A percentile compares a stretch with the other conserved stretches of the same genome.
These are phyloP conservation scores for Venturia canescens DNA, from an alignment of 1,140 invertebrate genomes.

Conservation along the genomic window DNA sequence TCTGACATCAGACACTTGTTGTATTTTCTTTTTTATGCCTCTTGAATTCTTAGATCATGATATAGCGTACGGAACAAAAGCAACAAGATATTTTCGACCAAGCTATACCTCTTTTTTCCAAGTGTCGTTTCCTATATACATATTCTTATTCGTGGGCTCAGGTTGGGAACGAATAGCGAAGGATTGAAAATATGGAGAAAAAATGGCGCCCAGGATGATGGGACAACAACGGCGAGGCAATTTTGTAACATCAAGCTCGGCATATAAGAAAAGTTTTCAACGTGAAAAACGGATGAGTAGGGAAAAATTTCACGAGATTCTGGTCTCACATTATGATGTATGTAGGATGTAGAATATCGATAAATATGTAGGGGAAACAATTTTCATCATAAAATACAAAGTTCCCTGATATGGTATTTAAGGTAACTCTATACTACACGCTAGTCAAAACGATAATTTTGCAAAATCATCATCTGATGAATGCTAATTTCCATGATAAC, in stretches of 20 bases:
- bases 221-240: slow-evolving; percentile 24
- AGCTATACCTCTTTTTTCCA: slow-evolving; percentile 43
- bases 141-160: background rate
- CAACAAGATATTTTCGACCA: slow-evolving; percentile 39
- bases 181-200: slow-evolving; percentile 39
- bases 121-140: background rate
- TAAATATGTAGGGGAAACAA: background rate
- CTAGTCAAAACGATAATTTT: no score
- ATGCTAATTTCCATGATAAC: no score
- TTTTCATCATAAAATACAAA: slow-evolving; percentile 2
- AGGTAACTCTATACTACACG: no score
- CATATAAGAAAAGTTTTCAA: slow-evolving; percentile 30
- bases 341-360: no score
- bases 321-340: slow-evolving; percentile 8
- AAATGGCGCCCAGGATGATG: slow-evolving; percentile 30
- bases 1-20: slow-evolving; percentile 15
- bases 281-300: background rate
- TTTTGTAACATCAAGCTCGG: slow-evolving; percentile 31
- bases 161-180: slow-evolving; percentile 8
- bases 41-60: background rate
- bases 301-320: background rate
- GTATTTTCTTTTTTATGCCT: background rate
- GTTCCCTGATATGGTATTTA: no score
- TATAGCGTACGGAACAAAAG: slow-evolving; percentile 44
- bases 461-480: no score